A percentile compares a stretch with the other conserved stretches of the same genome.
Conservation (phyloP, 2,113 vertebrate genomes). For the Philantomba maxwellii region DNA sequence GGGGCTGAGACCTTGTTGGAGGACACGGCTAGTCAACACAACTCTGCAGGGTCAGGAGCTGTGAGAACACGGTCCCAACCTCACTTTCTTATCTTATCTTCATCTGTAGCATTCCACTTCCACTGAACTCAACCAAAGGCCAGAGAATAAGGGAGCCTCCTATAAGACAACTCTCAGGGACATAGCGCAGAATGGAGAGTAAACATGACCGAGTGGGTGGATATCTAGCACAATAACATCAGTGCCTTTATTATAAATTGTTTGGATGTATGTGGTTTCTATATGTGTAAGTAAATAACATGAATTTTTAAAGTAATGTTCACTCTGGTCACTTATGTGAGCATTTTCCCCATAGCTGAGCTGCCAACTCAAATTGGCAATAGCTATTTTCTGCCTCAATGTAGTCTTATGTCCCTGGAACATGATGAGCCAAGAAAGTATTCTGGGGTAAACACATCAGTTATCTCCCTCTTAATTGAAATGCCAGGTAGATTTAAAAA, state of each 20-base stretch:
- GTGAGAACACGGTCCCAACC: not conserved
- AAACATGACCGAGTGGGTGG: not conserved
- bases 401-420: slow-evolving; percentile 35
- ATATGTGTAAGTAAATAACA: not conserved
- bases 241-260: not conserved
- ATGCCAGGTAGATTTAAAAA: slow-evolving; percentile 62
- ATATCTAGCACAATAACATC: not conserved
- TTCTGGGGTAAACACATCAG: slow-evolving; percentile 58
- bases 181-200: not conserved
- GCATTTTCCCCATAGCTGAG: slow-evolving; percentile 13
- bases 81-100: not conserved
- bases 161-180: not conserved
- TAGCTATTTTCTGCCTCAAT: slow-evolving; percentile 37
- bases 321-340: not conserved
- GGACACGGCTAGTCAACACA: not conserved
- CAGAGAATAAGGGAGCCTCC: not conserved
- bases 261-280: not conserved
- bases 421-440: slow-evolving; percentile 38
- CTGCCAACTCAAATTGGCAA: slow-evolving; percentile 5
- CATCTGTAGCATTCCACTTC: not conserved
- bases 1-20: not conserved
- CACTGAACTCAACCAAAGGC: not conserved
- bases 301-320: not conserved
- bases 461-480: slow-evolving; percentile 67
- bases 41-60: not conserved